These are phyloP conservation scores for Leptura quadrifasciata DNA, from an alignment of 2,888 invertebrate species.

Conservation along the genomic window DNA sequence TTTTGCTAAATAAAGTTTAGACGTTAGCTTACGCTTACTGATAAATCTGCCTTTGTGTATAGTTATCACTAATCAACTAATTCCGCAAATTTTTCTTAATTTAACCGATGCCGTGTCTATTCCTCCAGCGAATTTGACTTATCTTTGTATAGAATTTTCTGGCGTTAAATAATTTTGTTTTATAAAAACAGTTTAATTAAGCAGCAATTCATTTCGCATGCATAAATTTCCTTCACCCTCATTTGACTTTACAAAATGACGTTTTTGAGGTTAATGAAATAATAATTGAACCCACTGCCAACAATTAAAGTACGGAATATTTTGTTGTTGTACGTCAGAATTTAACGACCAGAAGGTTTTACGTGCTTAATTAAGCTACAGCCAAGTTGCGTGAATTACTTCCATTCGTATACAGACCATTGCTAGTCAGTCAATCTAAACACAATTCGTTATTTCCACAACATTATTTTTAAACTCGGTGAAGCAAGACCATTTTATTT, in stretches of 20 bases:
- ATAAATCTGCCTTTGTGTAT: no score
- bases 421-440: no score
- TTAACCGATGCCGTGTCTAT: no score
- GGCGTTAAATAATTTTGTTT: no score
- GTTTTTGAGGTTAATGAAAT: neutral
- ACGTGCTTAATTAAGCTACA: neutral
- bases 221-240: neutral
- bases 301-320: neutral
- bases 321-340: neutral
- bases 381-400: neutral
- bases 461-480: neutral
- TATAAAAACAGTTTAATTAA: no score
- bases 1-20: no score
- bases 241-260: neutral
- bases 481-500: neutral
- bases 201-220: neutral
- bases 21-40: no score
- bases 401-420: neutral
- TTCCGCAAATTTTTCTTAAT: no score
- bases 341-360: neutral
- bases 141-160: no score
- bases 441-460: neutral
- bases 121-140: no score
- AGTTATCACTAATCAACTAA: no score
- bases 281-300: neutral